A percentile compares a stretch with the other conserved stretches of the same genome.
phyloP scores from a whole-genome alignment of 2,797 vertebrate species.

The Emydoidea blandingii region DNA sequence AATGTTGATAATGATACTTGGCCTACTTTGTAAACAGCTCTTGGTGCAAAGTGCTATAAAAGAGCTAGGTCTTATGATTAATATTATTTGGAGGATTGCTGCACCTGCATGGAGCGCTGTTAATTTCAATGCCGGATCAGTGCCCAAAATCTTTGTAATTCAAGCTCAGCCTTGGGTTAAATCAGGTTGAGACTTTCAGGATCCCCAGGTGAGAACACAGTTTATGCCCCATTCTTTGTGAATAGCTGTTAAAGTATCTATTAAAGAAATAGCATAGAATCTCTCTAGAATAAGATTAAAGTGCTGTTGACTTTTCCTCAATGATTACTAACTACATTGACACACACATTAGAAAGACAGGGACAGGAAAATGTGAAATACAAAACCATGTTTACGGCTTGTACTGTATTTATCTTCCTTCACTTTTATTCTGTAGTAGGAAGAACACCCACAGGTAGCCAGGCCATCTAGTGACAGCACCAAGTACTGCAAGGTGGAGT shows the following conservation, averaged over 20 bases:
- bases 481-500: neutral
- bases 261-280: slow-evolving; percentile 10
- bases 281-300: slow-evolving; percentile 20
- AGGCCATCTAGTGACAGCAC: neutral
- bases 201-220: neutral
- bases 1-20: neutral
- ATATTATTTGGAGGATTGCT: neutral
- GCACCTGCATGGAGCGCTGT: neutral
- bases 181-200: neutral
- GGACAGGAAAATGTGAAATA: neutral
- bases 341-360: neutral
- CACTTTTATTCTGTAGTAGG: neutral
- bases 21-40: neutral
- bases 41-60: neutral
- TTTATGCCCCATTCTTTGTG: neutral
- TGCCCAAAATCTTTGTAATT: neutral
- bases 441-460: neutral
- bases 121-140: neutral
- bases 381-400: neutral
- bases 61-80: neutral
- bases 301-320: slow-evolving; percentile 28
- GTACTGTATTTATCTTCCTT: neutral
- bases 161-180: neutral
- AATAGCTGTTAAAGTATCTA: neutral
- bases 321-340: neutral